Base-by-base conservation (phyloP, 2,797 vertebrate genomes). In the Delichon dasypus region DNA sequence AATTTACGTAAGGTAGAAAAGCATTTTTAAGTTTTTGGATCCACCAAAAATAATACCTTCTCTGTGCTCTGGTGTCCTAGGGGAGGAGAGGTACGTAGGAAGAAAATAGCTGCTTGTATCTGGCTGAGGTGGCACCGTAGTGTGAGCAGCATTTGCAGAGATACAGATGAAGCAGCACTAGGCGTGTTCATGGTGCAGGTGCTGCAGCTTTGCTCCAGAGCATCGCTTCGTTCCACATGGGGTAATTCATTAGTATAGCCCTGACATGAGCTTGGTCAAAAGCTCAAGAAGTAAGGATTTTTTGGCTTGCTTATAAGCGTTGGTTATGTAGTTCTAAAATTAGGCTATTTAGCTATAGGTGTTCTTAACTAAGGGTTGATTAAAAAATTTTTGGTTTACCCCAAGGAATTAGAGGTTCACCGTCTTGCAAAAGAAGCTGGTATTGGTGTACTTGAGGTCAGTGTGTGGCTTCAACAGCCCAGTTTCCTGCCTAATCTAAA, bases 191-290 rank as follows among this genome's bases (percentile, higher is more conserved):
- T 19, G 47, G 40, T 21, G 3, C 0, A 0, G 1, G 1, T 5
- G 1, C 19, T 34, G 5, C 45, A 34, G 38, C 38, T 75, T 20
- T 13, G 0, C 2, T 10, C 2, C 1, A 0, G 10, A 6, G 5
- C 5, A 8, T 40, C 2, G 0, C 44, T 11, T 30, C 4, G 1
- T 53, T 48, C 20, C 0, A 0, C 4, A 8, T 0, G 0, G 10
- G 36, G 27, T 15, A 23, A 3, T 12, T 23, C 0, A 0, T 13
- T 29, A 53, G 26, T 7, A 1, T 6, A 14, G 25, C 23, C 30
- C 16, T 38, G 44, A 29, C 22, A 4, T 1, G 6, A 58, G 10
- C 9, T 2, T 1, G 40, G 47, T 32, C 30, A 36, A 36, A 47
- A 48, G 22, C 47, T 72, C 16, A 9, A 54, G 64, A 81, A 9